phyloP scores from a whole-genome alignment of 2,888 invertebrate species.

The Pyrrhosoma nymphula region DNA sequence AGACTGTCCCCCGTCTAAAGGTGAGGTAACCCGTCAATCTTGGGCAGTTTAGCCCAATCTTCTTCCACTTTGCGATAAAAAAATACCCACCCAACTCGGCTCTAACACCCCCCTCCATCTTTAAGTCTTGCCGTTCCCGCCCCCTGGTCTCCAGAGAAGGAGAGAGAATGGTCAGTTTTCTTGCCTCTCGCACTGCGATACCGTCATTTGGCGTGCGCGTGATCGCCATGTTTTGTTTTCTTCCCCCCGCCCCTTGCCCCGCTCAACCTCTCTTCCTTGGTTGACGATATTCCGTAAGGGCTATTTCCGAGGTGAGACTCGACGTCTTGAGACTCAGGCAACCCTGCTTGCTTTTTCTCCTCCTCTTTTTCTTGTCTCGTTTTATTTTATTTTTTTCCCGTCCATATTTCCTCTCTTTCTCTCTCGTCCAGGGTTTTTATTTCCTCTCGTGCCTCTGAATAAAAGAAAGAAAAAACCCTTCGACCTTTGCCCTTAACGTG shows the following conservation, averaged over 20 bases:
- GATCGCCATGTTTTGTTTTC: neutral
- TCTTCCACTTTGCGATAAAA: neutral
- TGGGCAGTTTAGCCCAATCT: neutral
- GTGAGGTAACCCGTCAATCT: conserved; percentile 7
- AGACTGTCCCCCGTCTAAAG: neutral
- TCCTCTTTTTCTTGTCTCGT: neutral
- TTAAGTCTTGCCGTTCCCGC: neutral
- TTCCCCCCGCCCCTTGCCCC: neutral
- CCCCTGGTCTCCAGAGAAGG: too few species aligned
- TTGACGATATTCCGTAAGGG: conserved; percentile 6
- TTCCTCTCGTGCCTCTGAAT: neutral
- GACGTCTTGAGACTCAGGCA: neutral
- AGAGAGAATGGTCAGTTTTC: neutral
- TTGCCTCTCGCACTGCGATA: neutral
- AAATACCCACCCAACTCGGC: neutral
- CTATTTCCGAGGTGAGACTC: conserved; percentile 20
- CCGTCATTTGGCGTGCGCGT: neutral
- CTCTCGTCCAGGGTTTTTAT: neutral
- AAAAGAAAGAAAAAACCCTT: neutral
- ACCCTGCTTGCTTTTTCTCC: neutral
- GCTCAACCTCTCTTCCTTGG: neutral
- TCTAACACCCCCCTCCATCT: neutral
- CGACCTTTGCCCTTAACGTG: conserved; percentile 36
- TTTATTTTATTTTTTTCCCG: neutral
- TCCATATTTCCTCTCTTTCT: neutral